Percentiles rank a stretch among this genome's conserved stretches.
Conservation (phyloP, 2,113 vertebrate species). For the Albula glossodonta region DNA sequence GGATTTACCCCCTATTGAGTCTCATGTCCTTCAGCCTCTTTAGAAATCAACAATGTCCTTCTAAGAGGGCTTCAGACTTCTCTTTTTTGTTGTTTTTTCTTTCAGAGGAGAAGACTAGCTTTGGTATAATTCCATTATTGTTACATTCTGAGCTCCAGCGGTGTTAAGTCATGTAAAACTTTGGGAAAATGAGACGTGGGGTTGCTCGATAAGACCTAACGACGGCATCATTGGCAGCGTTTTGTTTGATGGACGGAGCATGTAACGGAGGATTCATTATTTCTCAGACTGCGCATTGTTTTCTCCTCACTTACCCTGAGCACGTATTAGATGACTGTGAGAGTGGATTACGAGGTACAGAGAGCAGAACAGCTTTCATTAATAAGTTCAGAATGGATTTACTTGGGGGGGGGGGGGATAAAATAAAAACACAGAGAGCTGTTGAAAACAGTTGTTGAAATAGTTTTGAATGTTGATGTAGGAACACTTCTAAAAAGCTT, state of each 20-base stretch:
- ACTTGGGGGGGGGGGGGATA: too few species aligned
- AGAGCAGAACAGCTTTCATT: neutral
- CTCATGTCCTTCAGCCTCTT: slow-evolving; percentile 37
- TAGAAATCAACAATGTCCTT: slow-evolving; percentile 54
- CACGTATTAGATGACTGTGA: too few species aligned
- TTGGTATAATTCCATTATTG: neutral
- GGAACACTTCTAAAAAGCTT: too few species aligned
- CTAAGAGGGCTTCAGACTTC: slow-evolving; percentile 29
- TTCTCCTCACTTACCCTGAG: neutral
- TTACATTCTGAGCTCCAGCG: neutral
- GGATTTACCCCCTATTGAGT: neutral
- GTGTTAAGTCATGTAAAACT: neutral
- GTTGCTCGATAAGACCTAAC: neutral
- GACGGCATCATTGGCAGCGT: neutral
- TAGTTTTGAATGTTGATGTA: too few species aligned
- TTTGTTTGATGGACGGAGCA: neutral
- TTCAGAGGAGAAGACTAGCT: slow-evolving; percentile 26
- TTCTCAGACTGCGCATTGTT: neutral
- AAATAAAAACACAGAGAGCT: neutral
- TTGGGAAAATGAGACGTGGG: neutral
- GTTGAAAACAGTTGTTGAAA: too few species aligned
- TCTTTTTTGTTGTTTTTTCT: slow-evolving; percentile 17
- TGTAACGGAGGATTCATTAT: neutral
- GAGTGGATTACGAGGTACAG: neutral
- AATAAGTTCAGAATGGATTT: too few species aligned